These are phyloP conservation scores for Caenorhabditis japonica DNA, from an alignment of 2,888 invertebrate species.

Conservation along the genomic window DNA sequence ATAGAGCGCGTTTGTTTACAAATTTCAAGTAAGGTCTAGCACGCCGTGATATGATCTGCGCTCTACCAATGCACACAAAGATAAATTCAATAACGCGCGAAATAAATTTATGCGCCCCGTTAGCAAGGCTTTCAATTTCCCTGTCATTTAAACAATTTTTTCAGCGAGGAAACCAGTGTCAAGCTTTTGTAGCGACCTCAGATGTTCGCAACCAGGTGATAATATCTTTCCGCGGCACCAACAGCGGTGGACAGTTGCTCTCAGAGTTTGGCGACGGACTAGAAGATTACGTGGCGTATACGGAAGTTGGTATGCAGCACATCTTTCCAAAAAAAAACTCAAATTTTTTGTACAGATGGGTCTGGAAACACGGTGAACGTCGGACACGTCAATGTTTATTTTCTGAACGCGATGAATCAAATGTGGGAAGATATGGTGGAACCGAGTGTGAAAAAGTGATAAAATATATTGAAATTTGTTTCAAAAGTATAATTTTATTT, in stretches of 20 bases:
- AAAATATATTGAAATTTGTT: neutral
- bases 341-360: conserved; percentile 41
- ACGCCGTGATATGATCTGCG: too few relatives aligned
- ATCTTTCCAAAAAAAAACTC: too few relatives aligned
- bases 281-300: conserved; percentile 52
- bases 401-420: conserved; percentile 56
- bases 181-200: conserved; percentile 57
- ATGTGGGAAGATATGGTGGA: conserved; percentile 61
- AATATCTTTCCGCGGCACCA: conserved; percentile 58
- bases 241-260: conserved; percentile 53
- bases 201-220: conserved; percentile 51
- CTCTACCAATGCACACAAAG: too few relatives aligned
- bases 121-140: too few relatives aligned
- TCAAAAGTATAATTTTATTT: conserved; percentile 1
- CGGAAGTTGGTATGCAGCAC: conserved; percentile 51
- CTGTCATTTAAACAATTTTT: too few relatives aligned
- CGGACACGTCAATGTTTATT: conserved; percentile 60
- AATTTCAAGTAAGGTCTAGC: too few relatives aligned
- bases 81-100: too few relatives aligned
- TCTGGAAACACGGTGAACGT: conserved; percentile 35
- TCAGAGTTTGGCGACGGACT: conserved; percentile 57
- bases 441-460: conserved; percentile 37
- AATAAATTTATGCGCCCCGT: too few relatives aligned
- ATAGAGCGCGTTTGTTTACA: too few relatives aligned
- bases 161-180: conserved; percentile 57